Conservation (phyloP, 2,888 invertebrate genomes). For the Bhutanitis thaidina region DNA sequence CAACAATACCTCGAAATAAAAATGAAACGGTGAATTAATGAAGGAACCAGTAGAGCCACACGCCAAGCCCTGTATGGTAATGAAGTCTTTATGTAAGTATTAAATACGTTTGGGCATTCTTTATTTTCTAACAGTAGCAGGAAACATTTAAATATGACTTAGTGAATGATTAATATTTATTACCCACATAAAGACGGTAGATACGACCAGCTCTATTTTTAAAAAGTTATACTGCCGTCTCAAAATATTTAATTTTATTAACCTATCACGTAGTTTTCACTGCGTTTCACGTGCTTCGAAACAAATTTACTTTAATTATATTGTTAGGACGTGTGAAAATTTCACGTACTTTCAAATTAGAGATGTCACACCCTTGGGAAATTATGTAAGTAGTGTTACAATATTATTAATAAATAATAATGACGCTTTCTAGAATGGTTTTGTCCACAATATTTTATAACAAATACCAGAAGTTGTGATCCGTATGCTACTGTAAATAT, state of each 20-base stretch:
- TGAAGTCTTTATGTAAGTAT: conserved; percentile 58
- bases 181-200: conserved; percentile 40
- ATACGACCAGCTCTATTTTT: conserved; percentile 27
- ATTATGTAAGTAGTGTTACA: too few relatives aligned
- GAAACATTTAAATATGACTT: conserved; percentile 67
- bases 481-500: too few relatives aligned
- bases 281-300: too few relatives aligned
- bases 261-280: too few relatives aligned
- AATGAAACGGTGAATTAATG: conserved; percentile 23
- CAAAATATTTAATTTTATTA: conserved; percentile 39
- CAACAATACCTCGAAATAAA: conserved; percentile 25
- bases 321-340: too few relatives aligned
- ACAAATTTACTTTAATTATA: too few relatives aligned
- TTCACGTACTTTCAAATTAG: too few relatives aligned
- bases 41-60: conserved; percentile 40
- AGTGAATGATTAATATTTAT: conserved; percentile 72
- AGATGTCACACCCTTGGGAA: too few relatives aligned
- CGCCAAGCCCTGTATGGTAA: conserved; percentile 54
- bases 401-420: too few relatives aligned
- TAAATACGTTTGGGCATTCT: conserved; percentile 50
- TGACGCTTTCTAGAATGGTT: too few relatives aligned
- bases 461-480: too few relatives aligned
- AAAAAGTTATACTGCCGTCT: conserved; percentile 32
- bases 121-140: conserved; percentile 67
- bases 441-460: too few relatives aligned